Evolutionary conservation across 92 coral and sea anemone genomes (phyloP), one percentile per base, ranked within the genome.

Genomic region (Hydrozoanthus gracilis): DNA sequence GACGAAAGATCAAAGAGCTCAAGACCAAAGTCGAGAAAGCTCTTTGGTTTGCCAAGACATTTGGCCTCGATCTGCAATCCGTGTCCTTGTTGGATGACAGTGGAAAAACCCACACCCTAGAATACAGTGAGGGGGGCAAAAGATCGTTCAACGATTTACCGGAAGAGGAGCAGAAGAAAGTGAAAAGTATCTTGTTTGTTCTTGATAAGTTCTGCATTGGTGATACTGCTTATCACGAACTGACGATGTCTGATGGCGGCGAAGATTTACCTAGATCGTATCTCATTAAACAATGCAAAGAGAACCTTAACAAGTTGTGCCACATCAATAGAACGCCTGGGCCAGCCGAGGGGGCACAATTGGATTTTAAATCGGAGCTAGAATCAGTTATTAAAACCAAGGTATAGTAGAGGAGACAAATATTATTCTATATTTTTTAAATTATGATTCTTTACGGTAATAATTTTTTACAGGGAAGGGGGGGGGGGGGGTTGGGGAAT

Each of bases 1-100:
- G 92, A 18, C 79, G 86, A 71, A 91, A 91, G 78, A 46, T 91
- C 3, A 73, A 58, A 82, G 88, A 83, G 67, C 84, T 88, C 14
- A 87, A 52, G 82, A 87, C 86, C 52, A 70, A 80, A 51, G 82
- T 61, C 8, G 62, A 87, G 66, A 82, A 70, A 70, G 91, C 88
- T 0, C 73, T 88, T 56, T 88, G 91, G 91, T 83, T 75, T 65
- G 77, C 87, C 3, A 27, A 88, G 87, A 61, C 91, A 0, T 82
- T 88, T 76, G 87, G 90, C 27, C 52, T 87, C 7, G 55, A 77
- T 49, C 77, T 87, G 52, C 52, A 82, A 82, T 73, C 87, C 55
- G 88, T 82, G 6, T 20, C 69, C 18, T 54, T 88, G n/a, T 61
- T 73, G 12, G 78, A 47, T 78, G 20, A 82, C n/a, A 79, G 77